Base-by-base conservation (phyloP, 2,113 vertebrate species). In the Pterocles gutturalis region DNA sequence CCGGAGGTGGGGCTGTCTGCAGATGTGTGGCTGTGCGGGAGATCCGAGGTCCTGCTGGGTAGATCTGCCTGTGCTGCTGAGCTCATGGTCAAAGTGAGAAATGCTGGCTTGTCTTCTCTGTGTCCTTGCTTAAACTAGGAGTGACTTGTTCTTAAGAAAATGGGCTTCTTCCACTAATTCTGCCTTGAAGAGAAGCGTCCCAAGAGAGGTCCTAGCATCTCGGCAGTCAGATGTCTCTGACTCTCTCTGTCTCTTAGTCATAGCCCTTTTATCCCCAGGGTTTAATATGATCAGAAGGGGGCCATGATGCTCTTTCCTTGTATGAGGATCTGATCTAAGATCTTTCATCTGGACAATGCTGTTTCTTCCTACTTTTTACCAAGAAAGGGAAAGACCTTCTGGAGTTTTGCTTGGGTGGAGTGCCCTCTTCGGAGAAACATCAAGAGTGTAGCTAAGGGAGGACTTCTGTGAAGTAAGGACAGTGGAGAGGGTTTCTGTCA, bases 11-110 rank as follows among this genome's bases (percentile, higher is more conserved):
- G 28, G 57, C 38, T 83, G 31, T 11, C 73, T 89, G 60, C 2
- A 2, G 75, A 41, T 2, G 13, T 1, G 8, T 61, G 79, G 75
- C 28, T 21, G 55, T 29, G 26, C 2, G 0, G 55, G 67, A 71
- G 46, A 72, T n/a, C 61, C 25, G 22, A 33, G 43, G 62, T 67
- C 38, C 16, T 3, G 0, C 16, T 51, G 33, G 19, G 17, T 7
- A 57, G 38, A 15, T 67, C 45, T 0, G 0, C 28, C 34, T 75
- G 26, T 41, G 36, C 26, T 1, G 2, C 79, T 45, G 75, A 61
- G 54, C 55, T 92, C 31, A 13, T 54, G 49, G 41, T 29, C 38
- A 62, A 65, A 89, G 54, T 1, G 3, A 73, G 67, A n/a, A 36
- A 4, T 41, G 9, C 19, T 12, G 6, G 7, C 1, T 43, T 64